Conservation (phyloP, 2,797 vertebrate species). For the Alosa sapidissima region DNA sequence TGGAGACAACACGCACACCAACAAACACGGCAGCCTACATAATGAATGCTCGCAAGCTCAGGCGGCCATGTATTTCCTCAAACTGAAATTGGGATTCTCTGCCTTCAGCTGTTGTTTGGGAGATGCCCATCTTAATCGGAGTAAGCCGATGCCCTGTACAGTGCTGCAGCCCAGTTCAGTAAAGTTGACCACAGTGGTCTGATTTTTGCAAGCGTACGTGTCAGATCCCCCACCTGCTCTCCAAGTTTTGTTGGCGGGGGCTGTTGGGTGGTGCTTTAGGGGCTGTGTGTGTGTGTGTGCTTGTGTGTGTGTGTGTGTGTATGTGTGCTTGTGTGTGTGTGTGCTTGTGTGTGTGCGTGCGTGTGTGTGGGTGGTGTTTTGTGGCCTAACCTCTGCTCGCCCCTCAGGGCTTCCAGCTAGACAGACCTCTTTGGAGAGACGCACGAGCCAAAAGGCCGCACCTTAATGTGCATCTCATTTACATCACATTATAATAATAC, state of each 20-base stretch:
- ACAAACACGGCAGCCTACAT: conserved; percentile 8
- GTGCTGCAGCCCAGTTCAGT: not conserved
- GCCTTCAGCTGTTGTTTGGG: not conserved
- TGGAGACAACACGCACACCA: not conserved
- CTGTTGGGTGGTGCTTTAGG: not conserved
- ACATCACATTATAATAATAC: conserved; percentile 10
- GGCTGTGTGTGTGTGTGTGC: not conserved
- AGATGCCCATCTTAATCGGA: not conserved
- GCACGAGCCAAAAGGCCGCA: not conserved
- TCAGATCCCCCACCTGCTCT: conserved; percentile 22
- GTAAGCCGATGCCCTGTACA: not conserved
- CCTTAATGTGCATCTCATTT: conserved; percentile 11
- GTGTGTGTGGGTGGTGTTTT: not conserved
- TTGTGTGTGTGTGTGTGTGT: conserved; percentile 33
- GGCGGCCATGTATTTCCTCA: not conserved
- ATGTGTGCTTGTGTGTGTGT: not conserved
- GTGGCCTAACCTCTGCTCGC: not conserved
- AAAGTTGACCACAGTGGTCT: not conserved
- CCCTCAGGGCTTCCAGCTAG: not conserved
- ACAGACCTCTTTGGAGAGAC: not conserved
- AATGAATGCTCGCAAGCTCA: not conserved
- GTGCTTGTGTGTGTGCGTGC: not conserved
- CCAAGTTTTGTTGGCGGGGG: not conserved
- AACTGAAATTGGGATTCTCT: not conserved
- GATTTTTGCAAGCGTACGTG: not conserved